Evolutionary conservation across 1,140 invertebrate genomes (phyloP).

Genomic region (Anagrus nilaparvatae): DNA sequence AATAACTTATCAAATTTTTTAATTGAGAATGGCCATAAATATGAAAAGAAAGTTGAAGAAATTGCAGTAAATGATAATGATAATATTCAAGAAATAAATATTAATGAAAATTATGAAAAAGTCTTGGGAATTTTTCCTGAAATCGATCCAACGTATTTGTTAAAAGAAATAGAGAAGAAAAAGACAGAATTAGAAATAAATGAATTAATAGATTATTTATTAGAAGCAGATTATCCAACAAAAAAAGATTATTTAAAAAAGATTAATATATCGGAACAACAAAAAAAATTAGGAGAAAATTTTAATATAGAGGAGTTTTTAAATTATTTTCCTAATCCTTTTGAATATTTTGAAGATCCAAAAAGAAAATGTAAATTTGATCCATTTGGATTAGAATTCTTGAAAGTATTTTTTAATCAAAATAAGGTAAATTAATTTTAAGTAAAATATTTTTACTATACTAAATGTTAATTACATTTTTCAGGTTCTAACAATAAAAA

Average conservation of each 20-base stretch:
- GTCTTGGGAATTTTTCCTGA: constrained; percentile 16
- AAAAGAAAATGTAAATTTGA: constrained; percentile 18
- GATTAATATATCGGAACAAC: constrained; percentile 6
- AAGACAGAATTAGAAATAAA: constrained; percentile 2
- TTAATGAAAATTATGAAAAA: no score
- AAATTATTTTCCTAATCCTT: constrained; percentile 40
- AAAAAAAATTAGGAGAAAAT: constrained; percentile 24
- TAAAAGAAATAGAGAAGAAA: constrained; percentile 7
- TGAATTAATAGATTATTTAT: constrained; percentile 14
- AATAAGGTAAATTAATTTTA: constrained; percentile 4
- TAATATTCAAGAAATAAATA: no score
- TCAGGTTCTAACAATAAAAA: constrained; percentile 22
- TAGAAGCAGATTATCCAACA: constrained; percentile 10
- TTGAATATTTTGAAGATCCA: constrained; percentile 34
- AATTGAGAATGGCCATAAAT: no score
- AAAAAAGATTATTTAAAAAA: constrained; percentile 2
- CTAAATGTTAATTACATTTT: background rate
- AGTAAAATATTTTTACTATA: background rate
- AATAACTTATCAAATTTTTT: no score
- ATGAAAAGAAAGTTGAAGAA: no score
- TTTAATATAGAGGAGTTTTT: constrained; percentile 41
- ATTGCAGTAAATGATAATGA: no score
- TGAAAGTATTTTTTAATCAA: constrained; percentile 13
- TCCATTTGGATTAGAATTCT: constrained; percentile 16
- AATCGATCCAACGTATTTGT: constrained; percentile 4